Evolutionary conservation across 2,888 invertebrate species (phyloP), one percentile per base, ranked within the genome.

Genomic region (Corbicula japonica): DNA sequence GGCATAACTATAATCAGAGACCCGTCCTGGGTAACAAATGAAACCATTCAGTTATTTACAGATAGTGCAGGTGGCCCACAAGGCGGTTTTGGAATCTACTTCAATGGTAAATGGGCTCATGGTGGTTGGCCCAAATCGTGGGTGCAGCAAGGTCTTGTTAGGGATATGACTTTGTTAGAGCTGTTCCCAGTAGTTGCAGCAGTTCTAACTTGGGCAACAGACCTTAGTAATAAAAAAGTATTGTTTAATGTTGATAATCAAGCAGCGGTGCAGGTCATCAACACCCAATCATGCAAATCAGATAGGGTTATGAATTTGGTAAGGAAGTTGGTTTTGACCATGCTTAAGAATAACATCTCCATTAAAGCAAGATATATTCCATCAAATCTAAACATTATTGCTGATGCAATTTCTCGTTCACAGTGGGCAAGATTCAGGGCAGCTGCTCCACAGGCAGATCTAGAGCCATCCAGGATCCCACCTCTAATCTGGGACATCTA

Each of bases 381-480:
- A 21, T 32, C 32, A 12, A 34, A n/a, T 21, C 35, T 1, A 34
- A 60, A 60, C 30, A 8, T 32, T 15, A 35, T 60, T 21, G 60
- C 60, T 35, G 60, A 34, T 38, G 28, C 60, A 10, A 35, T 60
- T 35, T 34, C 60, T 60, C 60, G 60, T 60, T 12, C 12, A 34
- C 34, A 60, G 34, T 60, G 60, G 35, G 18, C 18, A 21, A 34
- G 35, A 6, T 60, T 60, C 35, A 34, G 34, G 35, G n/a, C 10
- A 18, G 15, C 32, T 12, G 60, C 32, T 21, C 60, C 60, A 60
- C 34, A 35, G 12, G 60, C 60, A 35, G 35, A 58, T 23, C n/a
- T 10, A 32, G 23, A 10, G 12, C 41, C 35, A 8, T 28, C 15
- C 32, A 10, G 35, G 58, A 26, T 38, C 2, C 4, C 61, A n/a